Evolutionary conservation across 2,113 vertebrate genomes (phyloP).

Genomic region (Gobius niger): DNA sequence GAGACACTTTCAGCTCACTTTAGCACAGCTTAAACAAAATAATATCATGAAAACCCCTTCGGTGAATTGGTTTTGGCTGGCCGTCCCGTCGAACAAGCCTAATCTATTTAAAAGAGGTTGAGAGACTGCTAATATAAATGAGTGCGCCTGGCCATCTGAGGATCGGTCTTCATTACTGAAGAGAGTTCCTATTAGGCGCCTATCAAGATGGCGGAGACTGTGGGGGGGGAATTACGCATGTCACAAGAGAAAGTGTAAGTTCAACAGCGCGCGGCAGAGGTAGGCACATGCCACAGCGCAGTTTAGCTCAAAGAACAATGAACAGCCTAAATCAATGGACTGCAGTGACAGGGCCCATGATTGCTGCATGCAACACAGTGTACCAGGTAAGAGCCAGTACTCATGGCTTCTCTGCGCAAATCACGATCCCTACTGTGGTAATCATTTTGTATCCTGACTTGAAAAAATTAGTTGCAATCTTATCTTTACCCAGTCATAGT

Average conservation of each 20-base stretch:
- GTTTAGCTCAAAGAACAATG: constrained; percentile 56
- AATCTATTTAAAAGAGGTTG: constrained; percentile 68
- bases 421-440: constrained; percentile 6
- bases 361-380: constrained; percentile 49
- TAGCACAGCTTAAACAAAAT: constrained; percentile 38
- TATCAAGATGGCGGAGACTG: constrained; percentile 67
- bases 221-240: constrained; percentile 68
- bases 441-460: too few species aligned
- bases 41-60: constrained; percentile 27
- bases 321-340: constrained; percentile 70
- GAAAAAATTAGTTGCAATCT: too few species aligned
- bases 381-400: constrained; percentile 36
- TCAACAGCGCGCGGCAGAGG: neutral
- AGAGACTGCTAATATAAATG: constrained; percentile 65
- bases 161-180: constrained; percentile 75
- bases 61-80: neutral
- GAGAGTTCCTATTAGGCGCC: constrained; percentile 72
- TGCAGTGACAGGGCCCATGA: constrained; percentile 58
- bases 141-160: constrained; percentile 60
- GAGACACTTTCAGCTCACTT: constrained; percentile 17
- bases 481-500: too few species aligned
- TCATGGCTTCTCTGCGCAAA: constrained; percentile 12
- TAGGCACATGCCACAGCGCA: constrained; percentile 11
- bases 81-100: constrained; percentile 45
- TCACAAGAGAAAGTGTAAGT: constrained; percentile 63